Evolutionary conservation across 2,888 invertebrate genomes (phyloP).

Genomic region (Trilocha varians): DNA sequence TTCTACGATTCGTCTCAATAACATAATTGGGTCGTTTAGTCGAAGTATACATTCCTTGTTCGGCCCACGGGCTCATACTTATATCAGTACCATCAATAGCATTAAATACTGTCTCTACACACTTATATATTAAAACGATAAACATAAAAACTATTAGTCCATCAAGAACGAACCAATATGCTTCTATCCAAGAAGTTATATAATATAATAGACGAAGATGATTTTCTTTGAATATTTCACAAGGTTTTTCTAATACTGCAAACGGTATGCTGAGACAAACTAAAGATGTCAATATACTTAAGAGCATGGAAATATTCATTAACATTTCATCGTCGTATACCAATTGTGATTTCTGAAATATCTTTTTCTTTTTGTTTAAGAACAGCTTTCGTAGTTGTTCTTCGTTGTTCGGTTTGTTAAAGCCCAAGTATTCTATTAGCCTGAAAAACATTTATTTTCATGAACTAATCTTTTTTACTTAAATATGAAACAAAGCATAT

Average conservation of each 20-base stretch:
- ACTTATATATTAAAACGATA: conserved; percentile 22
- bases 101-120: conserved; percentile 23
- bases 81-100: conserved; percentile 33
- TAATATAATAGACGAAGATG: conserved; percentile 16
- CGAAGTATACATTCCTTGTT: conserved; percentile 26
- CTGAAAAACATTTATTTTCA: too few relatives aligned
- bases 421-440: conserved; percentile 24
- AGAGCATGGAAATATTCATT: conserved; percentile 28
- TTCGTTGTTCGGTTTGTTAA: conserved; percentile 19
- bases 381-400: conserved; percentile 18
- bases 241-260: conserved; percentile 26
- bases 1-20: background rate
- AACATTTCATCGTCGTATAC: conserved; percentile 22
- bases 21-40: conserved; percentile 5
- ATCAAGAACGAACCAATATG: conserved; percentile 25
- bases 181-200: conserved; percentile 19
- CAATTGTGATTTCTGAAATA: conserved; percentile 18
- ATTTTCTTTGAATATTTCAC: conserved; percentile 22
- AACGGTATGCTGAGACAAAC: conserved; percentile 36
- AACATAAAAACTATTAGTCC: conserved; percentile 24
- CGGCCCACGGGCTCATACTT: conserved; percentile 34
- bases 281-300: conserved; percentile 29
- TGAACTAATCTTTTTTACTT: too few relatives aligned
- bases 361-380: conserved; percentile 22
- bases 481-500: too few relatives aligned